Evolutionary conservation across 1,140 invertebrate genomes (phyloP).

Genomic region (Habropoda laboriosa): DNA sequence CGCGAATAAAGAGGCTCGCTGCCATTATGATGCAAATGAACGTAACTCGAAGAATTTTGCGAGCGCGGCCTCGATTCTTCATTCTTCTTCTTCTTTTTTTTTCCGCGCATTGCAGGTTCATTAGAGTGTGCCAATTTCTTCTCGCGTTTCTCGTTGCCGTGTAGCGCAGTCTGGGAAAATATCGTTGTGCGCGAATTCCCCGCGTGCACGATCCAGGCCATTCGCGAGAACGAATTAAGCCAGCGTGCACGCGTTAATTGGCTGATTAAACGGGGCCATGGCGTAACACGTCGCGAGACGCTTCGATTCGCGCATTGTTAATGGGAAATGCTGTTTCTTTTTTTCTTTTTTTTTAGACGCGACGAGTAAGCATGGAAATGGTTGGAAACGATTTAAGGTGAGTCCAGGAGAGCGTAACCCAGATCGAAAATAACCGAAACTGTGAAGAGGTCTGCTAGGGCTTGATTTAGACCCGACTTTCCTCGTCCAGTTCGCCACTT

Average conservation of each 20-base stretch:
- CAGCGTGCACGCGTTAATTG: slow-evolving; percentile 52
- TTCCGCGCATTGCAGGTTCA: slow-evolving; percentile 38
- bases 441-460: not conserved
- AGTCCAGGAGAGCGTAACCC: slow-evolving; percentile 3
- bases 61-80: slow-evolving; percentile 50
- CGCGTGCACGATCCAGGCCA: slow-evolving; percentile 16
- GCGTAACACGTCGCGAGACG: not conserved
- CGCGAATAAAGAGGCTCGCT: not conserved
- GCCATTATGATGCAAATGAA: slow-evolving; percentile 59
- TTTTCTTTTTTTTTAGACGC: too few species aligned
- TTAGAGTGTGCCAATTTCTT: slow-evolving; percentile 57
- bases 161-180: slow-evolving; percentile 46
- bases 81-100: slow-evolving; percentile 8
- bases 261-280: slow-evolving; percentile 47
- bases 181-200: slow-evolving; percentile 38
- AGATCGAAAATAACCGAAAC: slow-evolving; percentile 32
- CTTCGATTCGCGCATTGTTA: slow-evolving; percentile 12
- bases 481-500: not conserved
- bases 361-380: too few species aligned
- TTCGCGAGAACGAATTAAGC: slow-evolving; percentile 33
- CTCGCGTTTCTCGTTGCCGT: slow-evolving; percentile 17
- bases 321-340: too few species aligned
- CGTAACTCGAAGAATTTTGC: slow-evolving; percentile 48
- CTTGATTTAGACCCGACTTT: slow-evolving; percentile 22
- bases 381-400: not conserved